Conservation (phyloP, 2,888 invertebrate genomes). For the Lydus trimaculatus region DNA sequence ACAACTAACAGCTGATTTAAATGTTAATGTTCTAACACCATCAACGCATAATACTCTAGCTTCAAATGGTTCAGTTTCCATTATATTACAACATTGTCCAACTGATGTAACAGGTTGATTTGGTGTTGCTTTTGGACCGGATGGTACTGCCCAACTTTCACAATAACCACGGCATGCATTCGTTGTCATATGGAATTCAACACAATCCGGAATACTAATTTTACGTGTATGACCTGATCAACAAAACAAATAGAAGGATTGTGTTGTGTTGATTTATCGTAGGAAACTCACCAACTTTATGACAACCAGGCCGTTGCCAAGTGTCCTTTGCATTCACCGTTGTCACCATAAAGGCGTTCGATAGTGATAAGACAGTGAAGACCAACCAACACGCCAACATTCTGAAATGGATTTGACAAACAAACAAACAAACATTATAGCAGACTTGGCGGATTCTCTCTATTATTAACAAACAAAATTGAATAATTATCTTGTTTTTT, state of each 20-base stretch:
- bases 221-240: constrained; percentile 77
- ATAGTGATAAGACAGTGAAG: constrained; percentile 51
- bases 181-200: constrained; percentile 83
- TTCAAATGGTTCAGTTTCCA: constrained; percentile 84
- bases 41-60: constrained; percentile 81
- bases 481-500: too few species aligned
- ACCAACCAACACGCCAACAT: constrained; percentile 59
- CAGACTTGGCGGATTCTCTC: too few species aligned
- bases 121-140: constrained; percentile 64
- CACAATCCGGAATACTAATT: constrained; percentile 84
- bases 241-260: too few species aligned
- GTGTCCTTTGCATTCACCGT: constrained; percentile 58
- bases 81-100: constrained; percentile 90
- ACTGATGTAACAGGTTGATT: constrained; percentile 68
- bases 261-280: too few species aligned
- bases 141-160: constrained; percentile 86
- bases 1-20: constrained; percentile 84
- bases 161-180: constrained; percentile 90
- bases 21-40: constrained; percentile 78
- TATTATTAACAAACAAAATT: too few species aligned
- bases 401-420: too few species aligned
- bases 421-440: too few species aligned
- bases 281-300: constrained; percentile 73
- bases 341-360: constrained; percentile 51
- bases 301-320: constrained; percentile 82